A percentile compares a stretch with the other conserved stretches of the same genome.
These are phyloP conservation scores for Drosophila mauritiana DNA, from an alignment of 1,140 invertebrate species.

Conservation along the genomic window DNA sequence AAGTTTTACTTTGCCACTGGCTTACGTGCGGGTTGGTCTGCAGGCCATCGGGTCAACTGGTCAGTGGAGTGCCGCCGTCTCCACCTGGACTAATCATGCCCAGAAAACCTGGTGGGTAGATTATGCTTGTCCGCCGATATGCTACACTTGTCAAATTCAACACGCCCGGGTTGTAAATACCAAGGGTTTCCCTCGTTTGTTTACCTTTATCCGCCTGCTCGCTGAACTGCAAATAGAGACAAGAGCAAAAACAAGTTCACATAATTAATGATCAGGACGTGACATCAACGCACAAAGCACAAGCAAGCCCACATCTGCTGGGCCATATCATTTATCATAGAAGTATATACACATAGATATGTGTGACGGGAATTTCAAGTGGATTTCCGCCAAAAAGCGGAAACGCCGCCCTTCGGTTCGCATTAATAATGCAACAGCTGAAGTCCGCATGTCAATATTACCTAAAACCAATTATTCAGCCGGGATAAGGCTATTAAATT, in stretches of 20 bases:
- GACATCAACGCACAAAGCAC: slow-evolving; percentile 59
- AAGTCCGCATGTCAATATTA: slow-evolving; percentile 62
- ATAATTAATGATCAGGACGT: slow-evolving; percentile 77
- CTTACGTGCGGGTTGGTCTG: slow-evolving; percentile 25
- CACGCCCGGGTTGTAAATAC: slow-evolving; percentile 62
- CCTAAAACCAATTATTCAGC: slow-evolving; percentile 77
- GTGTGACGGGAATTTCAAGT: slow-evolving; percentile 51
- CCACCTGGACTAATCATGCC: slow-evolving; percentile 47
- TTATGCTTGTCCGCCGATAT: slow-evolving; percentile 34
- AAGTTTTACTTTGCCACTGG: slow-evolving; percentile 63
- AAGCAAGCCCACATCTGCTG: slow-evolving; percentile 26
- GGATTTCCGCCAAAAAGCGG: slow-evolving; percentile 62
- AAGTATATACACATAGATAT: slow-evolving; percentile 1
- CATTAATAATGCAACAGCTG: slow-evolving; percentile 82
- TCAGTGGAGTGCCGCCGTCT: slow-evolving; percentile 2
- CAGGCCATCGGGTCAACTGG: slow-evolving; percentile 10
- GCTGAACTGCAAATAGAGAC: slow-evolving; percentile 77
- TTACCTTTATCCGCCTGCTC: slow-evolving; percentile 66
- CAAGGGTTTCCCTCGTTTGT: slow-evolving; percentile 8
- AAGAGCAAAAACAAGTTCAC: slow-evolving; percentile 58
- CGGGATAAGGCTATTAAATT: slow-evolving; percentile 73
- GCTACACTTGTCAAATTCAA: slow-evolving; percentile 61
- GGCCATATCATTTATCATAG: slow-evolving; percentile 69
- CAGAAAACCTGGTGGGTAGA: slow-evolving; percentile 30
- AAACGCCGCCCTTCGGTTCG: slow-evolving; percentile 45